Conservation (phyloP, 2,888 invertebrate genomes). For the Plemyria rubiginata region DNA sequence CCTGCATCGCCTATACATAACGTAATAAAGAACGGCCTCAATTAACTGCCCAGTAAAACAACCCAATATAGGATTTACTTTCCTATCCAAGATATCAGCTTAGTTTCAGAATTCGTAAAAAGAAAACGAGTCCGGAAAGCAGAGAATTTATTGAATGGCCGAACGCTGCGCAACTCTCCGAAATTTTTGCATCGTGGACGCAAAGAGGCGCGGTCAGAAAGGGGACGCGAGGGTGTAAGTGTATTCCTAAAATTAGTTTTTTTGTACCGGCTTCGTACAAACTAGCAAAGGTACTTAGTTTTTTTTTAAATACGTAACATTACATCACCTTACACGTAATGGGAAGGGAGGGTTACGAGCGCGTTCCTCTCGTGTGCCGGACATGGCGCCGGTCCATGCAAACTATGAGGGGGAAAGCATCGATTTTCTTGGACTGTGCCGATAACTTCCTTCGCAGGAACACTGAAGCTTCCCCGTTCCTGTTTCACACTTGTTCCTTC, state of each 20-base stretch:
- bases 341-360: constrained; percentile 37
- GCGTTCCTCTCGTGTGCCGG: constrained; percentile 40
- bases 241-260: constrained; percentile 54
- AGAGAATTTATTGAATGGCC: constrained; percentile 48
- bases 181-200: constrained; percentile 73
- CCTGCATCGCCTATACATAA: no score
- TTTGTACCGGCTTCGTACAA: constrained; percentile 4
- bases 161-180: constrained; percentile 64
- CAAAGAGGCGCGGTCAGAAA: constrained; percentile 51
- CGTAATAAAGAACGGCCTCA: no score
- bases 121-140: constrained; percentile 31
- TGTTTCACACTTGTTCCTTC: constrained; percentile 57
- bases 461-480: constrained; percentile 62
- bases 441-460: constrained; percentile 70
- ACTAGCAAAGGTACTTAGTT: no score
- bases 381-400: constrained; percentile 72
- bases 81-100: background rate
- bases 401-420: constrained; percentile 81
- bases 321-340: constrained; percentile 3
- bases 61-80: no score
- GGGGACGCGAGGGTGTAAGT: constrained; percentile 41
- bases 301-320: no score
- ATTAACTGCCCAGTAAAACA: no score
- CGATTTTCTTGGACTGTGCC: constrained; percentile 82
- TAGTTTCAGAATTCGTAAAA: background rate